A percentile compares a stretch with the other conserved stretches of the same genome.
phyloP scores from a whole-genome alignment of 2,888 invertebrate genomes.

The Tetragnatha montana region DNA sequence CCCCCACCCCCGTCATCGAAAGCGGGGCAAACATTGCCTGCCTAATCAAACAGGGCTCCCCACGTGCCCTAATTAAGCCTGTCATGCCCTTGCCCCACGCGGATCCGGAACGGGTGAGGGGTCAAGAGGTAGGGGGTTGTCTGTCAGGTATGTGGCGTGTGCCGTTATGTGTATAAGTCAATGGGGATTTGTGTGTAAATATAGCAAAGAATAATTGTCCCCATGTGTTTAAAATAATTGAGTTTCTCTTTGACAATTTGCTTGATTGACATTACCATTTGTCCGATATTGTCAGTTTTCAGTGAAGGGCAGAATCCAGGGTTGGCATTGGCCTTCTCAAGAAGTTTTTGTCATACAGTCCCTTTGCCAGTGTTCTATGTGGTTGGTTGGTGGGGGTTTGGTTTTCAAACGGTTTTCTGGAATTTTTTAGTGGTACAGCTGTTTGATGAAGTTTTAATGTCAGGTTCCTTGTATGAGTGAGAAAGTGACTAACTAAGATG shows the following conservation, averaged over 20 bases:
- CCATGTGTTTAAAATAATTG: background rate
- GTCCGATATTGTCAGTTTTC: background rate
- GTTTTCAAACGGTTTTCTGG: too few species aligned
- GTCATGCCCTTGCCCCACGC: constrained; percentile 48
- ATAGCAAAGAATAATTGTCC: background rate
- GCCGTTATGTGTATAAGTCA: background rate
- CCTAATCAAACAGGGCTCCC: constrained; percentile 26
- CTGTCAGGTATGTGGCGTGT: background rate
- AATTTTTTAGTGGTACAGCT: too few species aligned
- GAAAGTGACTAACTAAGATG: too few species aligned
- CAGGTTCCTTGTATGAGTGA: too few species aligned
- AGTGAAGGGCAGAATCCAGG: too few species aligned
- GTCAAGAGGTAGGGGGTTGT: constrained; percentile 27
- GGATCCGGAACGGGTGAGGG: constrained; percentile 55
- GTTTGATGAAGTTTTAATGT: too few species aligned
- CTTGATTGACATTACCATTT: background rate
- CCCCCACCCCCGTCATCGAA: background rate
- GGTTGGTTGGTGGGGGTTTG: too few species aligned
- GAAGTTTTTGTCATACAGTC: too few species aligned
- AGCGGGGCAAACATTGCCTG: background rate
- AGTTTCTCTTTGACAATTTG: background rate
- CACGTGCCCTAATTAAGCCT: constrained; percentile 49
- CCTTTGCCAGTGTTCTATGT: too few species aligned
- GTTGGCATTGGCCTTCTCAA: too few species aligned
- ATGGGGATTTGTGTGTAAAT: too few species aligned